A percentile compares a stretch with the other conserved stretches of the same genome.
phyloP scores from a whole-genome alignment of 2,888 invertebrate species.

The Drosophila mulleri region DNA sequence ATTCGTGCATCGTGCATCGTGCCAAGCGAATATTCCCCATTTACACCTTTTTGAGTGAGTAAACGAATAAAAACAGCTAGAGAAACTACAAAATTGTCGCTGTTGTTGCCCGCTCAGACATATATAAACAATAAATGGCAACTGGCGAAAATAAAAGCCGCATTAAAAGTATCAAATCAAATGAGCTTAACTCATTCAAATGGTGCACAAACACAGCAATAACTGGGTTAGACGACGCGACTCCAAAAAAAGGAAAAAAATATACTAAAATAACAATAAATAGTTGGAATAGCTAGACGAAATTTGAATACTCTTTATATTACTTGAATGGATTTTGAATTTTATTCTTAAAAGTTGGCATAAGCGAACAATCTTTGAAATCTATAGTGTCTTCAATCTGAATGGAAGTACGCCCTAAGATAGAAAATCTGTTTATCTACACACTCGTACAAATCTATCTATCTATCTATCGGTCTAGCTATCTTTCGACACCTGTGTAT shows the following conservation, averaged over 20 bases:
- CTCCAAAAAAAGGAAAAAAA: background rate
- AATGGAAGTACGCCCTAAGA: too few relatives aligned
- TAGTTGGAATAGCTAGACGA: background rate
- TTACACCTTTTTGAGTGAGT: background rate
- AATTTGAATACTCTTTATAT: background rate
- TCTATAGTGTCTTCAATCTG: too few relatives aligned
- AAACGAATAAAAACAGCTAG: constrained; percentile 3
- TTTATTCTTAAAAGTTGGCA: too few relatives aligned
- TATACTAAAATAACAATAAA: background rate
- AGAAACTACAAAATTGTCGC: constrained; percentile 42
- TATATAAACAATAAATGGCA: constrained; percentile 57
- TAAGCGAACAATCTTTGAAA: too few relatives aligned
- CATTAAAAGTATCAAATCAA: constrained; percentile 66
- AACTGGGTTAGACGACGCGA: constrained; percentile 42
- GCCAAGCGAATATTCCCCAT: background rate
- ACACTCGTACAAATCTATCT: too few relatives aligned
- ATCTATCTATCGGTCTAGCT: background rate
- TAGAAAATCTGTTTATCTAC: too few relatives aligned
- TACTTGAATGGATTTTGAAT: too few relatives aligned
- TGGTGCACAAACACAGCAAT: constrained; percentile 50
- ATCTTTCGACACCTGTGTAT: too few relatives aligned
- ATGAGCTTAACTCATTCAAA: constrained; percentile 64
- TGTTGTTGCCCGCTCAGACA: constrained; percentile 19
- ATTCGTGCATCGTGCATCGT: background rate
- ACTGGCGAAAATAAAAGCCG: constrained; percentile 52